These are phyloP conservation scores for Sander vitreus DNA, from an alignment of 2,113 vertebrate genomes.

Conservation along the genomic window DNA sequence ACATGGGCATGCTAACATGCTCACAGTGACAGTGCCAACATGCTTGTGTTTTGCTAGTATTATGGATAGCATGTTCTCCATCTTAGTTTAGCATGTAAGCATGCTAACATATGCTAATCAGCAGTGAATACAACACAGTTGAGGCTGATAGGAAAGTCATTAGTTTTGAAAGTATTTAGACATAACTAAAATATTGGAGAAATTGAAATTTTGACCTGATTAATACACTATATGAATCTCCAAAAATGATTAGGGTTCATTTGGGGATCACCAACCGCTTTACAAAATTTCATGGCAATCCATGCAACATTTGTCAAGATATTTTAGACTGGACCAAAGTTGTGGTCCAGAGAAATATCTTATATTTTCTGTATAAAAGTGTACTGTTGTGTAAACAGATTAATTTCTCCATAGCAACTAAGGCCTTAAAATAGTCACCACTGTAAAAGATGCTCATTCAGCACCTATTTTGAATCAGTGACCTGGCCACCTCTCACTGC, in stretches of 20 bases:
- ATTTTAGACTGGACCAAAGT: background rate
- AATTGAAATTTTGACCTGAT: no score
- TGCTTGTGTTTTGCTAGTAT: background rate
- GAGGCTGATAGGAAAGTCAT: no score
- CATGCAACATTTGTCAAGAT: no score
- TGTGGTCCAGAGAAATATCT: background rate
- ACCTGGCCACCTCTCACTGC: background rate
- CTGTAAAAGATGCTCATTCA: slow-evolving; percentile 5
- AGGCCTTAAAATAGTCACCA: background rate
- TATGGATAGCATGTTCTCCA: background rate
- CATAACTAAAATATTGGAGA: no score
- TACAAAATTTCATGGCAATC: no score
- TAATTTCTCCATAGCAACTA: no score
- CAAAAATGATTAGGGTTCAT: no score
- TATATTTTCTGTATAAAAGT: background rate
- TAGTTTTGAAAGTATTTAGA: no score
- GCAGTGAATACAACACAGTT: no score
- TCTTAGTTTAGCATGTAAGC: background rate
- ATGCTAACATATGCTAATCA: background rate
- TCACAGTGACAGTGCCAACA: background rate
- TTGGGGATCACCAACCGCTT: no score
- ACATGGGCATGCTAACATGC: background rate
- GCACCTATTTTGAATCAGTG: background rate
- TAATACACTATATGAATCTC: no score
- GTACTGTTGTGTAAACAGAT: no score